Evolutionary conservation across 1,140 invertebrate species (phyloP).

Genomic region (Zeugodacus cucurbitae): DNA sequence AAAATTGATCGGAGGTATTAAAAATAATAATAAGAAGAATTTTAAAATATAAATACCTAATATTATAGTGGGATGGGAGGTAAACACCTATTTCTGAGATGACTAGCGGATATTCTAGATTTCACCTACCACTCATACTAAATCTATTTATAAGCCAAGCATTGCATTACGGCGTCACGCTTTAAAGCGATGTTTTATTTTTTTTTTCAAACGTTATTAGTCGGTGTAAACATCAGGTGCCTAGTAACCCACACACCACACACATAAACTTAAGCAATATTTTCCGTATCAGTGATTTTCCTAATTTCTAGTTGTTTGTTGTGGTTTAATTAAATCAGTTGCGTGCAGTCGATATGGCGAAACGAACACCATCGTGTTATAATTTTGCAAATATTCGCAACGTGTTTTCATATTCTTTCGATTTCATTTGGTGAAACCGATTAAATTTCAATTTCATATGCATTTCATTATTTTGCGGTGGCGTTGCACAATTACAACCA

Average conservation of each 20-base stretch:
- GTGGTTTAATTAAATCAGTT: conserved; percentile 19
- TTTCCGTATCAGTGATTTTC: neutral
- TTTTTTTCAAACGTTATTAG: no score
- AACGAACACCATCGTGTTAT: neutral
- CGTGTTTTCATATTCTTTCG: neutral
- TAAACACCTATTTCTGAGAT: no score
- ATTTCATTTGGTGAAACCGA: conserved; percentile 13
- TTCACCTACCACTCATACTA: no score
- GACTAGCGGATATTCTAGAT: no score
- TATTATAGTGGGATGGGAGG: no score
- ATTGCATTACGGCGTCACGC: no score
- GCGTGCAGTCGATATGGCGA: neutral
- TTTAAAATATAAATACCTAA: no score
- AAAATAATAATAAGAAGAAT: no score
- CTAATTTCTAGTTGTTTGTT: neutral
- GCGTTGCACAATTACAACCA: neutral
- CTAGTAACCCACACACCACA: neutral
- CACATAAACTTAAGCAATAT: neutral
- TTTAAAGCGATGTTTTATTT: no score
- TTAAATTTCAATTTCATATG: conserved; percentile 36
- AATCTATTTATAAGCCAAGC: no score
- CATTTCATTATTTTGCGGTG: conserved; percentile 4
- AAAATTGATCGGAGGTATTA: no score
- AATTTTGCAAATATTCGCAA: neutral
- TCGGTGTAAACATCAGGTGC: neutral